These are phyloP conservation scores for Neoitamus cyanurus DNA, from an alignment of 2,888 invertebrate genomes.

Conservation along the genomic window DNA sequence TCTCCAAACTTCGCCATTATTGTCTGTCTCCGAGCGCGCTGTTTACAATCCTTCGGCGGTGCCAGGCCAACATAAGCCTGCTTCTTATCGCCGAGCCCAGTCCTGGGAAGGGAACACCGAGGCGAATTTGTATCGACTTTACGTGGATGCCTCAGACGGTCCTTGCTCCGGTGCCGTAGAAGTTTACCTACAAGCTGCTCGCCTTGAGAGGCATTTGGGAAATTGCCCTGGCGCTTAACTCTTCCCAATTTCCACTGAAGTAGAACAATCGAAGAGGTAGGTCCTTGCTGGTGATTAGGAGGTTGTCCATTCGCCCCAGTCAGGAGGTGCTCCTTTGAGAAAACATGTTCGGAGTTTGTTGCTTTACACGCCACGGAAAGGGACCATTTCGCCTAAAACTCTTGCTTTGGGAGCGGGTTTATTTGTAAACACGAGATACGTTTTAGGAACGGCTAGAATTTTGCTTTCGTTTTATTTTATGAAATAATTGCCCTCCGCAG, in stretches of 20 bases:
- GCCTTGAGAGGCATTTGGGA: neutral
- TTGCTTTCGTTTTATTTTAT: neutral
- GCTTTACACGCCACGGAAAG: neutral
- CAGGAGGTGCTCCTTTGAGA: neutral
- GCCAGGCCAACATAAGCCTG: neutral
- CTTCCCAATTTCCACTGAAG: neutral
- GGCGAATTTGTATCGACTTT: neutral
- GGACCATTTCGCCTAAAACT: neutral
- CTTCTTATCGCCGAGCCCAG: neutral
- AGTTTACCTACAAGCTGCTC: neutral
- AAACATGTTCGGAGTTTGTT: neutral
- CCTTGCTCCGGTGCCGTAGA: neutral
- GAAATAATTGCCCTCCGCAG: neutral
- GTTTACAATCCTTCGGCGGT: neutral
- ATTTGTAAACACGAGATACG: constrained; percentile 3
- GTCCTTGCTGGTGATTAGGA: neutral
- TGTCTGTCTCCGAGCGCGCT: neutral
- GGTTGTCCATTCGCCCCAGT: neutral
- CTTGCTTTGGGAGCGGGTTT: neutral
- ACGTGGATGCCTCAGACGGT: neutral
- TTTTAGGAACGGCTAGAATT: neutral
- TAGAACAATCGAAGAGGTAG: neutral
- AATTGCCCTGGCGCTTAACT: neutral
- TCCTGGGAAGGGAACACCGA: neutral
- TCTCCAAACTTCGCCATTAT: constrained; percentile 23